Evolutionary conservation across 2,888 invertebrate species (phyloP), one percentile per base, ranked within the genome.

Genomic region (Lapara coniferarum): DNA sequence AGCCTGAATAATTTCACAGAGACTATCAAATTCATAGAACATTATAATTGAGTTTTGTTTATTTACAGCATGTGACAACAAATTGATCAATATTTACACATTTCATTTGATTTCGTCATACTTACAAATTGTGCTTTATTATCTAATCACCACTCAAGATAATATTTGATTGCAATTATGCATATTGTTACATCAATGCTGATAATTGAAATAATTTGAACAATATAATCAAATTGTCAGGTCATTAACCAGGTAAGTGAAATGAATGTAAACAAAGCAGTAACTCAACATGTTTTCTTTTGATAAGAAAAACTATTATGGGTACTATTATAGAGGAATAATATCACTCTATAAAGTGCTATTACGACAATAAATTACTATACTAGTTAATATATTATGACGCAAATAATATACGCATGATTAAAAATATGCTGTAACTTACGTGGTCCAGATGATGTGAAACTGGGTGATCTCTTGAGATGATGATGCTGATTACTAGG

Each of bases 401-500:
- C n/a, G 16, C 37, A 37, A 37, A 6, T 37, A 37, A 37, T 37
- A 25, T 25, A 37, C 5, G 37, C 37, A 37, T 0, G 8, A 37
- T 13, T 12, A 16, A 57, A 51, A 12, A 4, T 2, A 69, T 1
- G 19, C 5, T 16, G 14, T 49, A 70, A 93, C 93, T 77, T 52
- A 92, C 74, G 72, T 87, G 89, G 19, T 72, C 79, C 86, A 2
- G 89, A 81, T 0, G 90, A 87, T 0, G 89, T 81, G 81, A 92
- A 92, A 77, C 92, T 92, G 1, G 94, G 94, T 12, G 93, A 93
- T 44, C 94, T 79, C 80, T 94, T 94, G 68, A 94, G 85, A 71
- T 90, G 92, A 49, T 88, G 91, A 46, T 87, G 89, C 69, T 80
- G 86, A 2, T 83, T 81, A 1, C 81, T 81, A 2, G 85, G 80